A percentile compares a stretch with the other conserved stretches of the same genome.
phyloP scores from a whole-genome alignment of 1,140 invertebrate species.

The Drosophila ercepeae region DNA sequence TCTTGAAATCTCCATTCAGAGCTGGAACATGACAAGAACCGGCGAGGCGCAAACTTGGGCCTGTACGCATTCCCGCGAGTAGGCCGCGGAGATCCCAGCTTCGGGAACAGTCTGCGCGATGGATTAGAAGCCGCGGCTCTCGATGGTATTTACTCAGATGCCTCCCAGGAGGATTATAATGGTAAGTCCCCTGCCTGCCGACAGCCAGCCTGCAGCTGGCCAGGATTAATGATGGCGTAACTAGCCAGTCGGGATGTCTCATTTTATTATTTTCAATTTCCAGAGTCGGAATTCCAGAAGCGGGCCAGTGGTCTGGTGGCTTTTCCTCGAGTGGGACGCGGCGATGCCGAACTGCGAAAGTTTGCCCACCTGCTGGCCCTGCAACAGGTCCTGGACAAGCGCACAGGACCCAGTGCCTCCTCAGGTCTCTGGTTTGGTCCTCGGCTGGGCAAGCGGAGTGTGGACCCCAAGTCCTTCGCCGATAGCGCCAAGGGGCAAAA shows the following conservation, averaged over 20 bases:
- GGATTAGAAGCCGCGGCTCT: slow-evolving; percentile 51
- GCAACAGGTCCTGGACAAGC: slow-evolving; percentile 76
- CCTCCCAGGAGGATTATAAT: slow-evolving; percentile 76
- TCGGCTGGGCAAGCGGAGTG: slow-evolving; percentile 84
- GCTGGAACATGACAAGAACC: slow-evolving; percentile 67
- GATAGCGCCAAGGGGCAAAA: slow-evolving; percentile 57
- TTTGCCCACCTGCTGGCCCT: slow-evolving; percentile 75
- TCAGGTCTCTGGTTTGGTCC: slow-evolving; percentile 86
- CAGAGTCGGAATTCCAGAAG: slow-evolving; percentile 67
- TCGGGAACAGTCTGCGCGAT: slow-evolving; percentile 70
- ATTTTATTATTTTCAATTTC: slow-evolving; percentile 1
- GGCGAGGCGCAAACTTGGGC: slow-evolving; percentile 84
- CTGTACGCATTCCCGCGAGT: slow-evolving; percentile 86
- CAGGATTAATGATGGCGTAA: slow-evolving; percentile 21
- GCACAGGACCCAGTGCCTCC: slow-evolving; percentile 77
- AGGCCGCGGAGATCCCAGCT: slow-evolving; percentile 84
- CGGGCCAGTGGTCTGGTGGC: slow-evolving; percentile 84
- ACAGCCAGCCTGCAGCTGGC: background rate
- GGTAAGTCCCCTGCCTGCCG: slow-evolving; percentile 39
- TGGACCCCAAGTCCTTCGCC: slow-evolving; percentile 52
- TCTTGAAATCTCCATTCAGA: slow-evolving; percentile 31
- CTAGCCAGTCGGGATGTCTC: background rate
- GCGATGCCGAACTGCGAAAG: slow-evolving; percentile 79
- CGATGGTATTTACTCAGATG: slow-evolving; percentile 59
- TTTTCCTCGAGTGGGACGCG: slow-evolving; percentile 85